Base-by-base conservation (phyloP, 1,140 invertebrate genomes). In the Tetramorium alpestre region DNA sequence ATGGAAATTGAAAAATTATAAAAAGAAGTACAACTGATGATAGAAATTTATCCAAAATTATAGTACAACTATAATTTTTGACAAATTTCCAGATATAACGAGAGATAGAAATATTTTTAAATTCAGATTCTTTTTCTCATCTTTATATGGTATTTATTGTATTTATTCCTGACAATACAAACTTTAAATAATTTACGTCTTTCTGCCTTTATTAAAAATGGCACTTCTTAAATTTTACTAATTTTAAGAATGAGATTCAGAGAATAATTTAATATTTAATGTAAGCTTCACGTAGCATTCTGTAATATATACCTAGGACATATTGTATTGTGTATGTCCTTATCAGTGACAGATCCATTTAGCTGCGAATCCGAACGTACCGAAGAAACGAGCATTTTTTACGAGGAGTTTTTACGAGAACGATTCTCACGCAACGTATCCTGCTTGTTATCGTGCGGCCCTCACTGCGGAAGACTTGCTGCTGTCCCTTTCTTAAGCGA, bases 321-420 rank as follows among this genome's bases (percentile, higher is more conserved):
- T 22, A 13, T 54, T 54, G 22, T 22, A 22, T 22, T 22, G 0
- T 22, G 22, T 3, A 81, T 4, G 3, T 54, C 56, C 18, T 80
- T 49, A 33, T 54, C 44, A 51, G 33, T 67, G 33, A 64, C 33
- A 76, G 22, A 22, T 80, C n/a, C n/a, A 7, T 81, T 81, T 56
- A 58, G n/a, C 25, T 18, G 11, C 11, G 4, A 13, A 47, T 81
- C 38, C 13, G 7, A 16, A 10, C 6, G 22, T 28, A 41, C 3
- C 54, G 28, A 73, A 60, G 67, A 73, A 33, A 58, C 49, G 10
- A 25, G 44, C 54, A 60, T 76, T 78, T 33, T 33, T 33, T 33
- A 33, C 33, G 33, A 33, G 76, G 77, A 88, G 69, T 90, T 90
- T 87, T 90, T 84, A 70, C 33, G 60, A 69, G 64, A 69, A 76